Evolutionary conservation across 37 sponge, comb jelly and placozoan genomes (phyloP), one percentile per base, ranked within the genome.

Genomic region (Aphrocallistes beatrix): DNA sequence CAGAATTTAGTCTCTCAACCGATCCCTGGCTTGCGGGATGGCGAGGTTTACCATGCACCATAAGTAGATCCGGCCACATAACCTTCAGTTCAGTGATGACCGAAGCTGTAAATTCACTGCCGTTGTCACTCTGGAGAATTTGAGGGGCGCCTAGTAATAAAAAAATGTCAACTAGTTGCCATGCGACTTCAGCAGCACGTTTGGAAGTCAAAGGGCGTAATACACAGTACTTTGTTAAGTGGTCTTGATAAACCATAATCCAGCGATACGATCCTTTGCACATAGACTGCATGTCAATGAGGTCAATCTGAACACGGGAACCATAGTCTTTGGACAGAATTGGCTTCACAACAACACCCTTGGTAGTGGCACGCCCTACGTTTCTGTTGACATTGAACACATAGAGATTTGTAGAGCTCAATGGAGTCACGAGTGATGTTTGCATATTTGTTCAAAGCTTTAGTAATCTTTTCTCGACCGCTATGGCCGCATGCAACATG

Each of bases 131-230:
- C 75, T 60, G 75, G 8, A 60, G n/a, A 60, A 13, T 19, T 60
- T 19, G 75, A 60, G 75, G 75, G 8, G 34, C 75, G 21, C 75
- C 75, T 60, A 60, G 21, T 60, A 60, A 60, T 30, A 60, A 6
- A 30, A 60, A 60, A 60, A 60, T 60, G 21, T 60, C 75, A 3
- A 60, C 17, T 28, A 60, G 21, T 13, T 60, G 75, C 17, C 21
- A 60, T 30, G 75, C 75, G 75, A 60, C 75, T 60, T 60, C 75
- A 19, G 75, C 75, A 13, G 75, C 75, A 19, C 75, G 75, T 60
- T 60, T 60, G 17, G 75, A 60, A 6, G 25, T 60, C 17, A 60
- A 13, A 60, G 75, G 75, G 8, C 75, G 8, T 19, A 60, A 13
- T 60, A 60, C 75, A 28, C 75, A 60, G 75, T 19, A 60, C 21